Conservation (phyloP, 2,113 vertebrate genomes). For the Emydura subglobosa region DNA sequence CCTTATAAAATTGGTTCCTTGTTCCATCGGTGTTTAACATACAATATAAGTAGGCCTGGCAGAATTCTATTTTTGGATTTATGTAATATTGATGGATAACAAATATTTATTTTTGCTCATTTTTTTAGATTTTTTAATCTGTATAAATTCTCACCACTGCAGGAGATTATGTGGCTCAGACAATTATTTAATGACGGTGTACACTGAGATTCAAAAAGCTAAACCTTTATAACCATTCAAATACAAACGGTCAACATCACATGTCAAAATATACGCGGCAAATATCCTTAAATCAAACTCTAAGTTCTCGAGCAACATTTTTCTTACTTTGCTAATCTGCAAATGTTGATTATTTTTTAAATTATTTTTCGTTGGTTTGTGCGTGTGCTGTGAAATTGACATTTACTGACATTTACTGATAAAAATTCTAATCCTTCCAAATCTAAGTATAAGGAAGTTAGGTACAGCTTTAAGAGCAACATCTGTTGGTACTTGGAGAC, state of each 20-base stretch:
- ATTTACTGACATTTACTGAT: not conserved
- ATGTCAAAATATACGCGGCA: not conserved
- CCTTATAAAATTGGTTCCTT: not conserved
- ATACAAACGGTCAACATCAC: not conserved
- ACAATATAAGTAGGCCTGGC: not conserved
- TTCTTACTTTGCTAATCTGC: not conserved
- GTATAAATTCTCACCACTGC: not conserved
- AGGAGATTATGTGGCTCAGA: not conserved
- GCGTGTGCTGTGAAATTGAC: not conserved
- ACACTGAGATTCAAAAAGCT: not conserved
- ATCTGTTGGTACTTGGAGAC: not conserved
- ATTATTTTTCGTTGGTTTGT: not conserved
- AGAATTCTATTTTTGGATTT: not conserved
- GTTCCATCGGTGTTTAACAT: no score
- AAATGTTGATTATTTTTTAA: not conserved
- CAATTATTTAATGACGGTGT: accelerated
- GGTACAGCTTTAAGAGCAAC: not conserved
- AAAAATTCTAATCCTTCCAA: not conserved
- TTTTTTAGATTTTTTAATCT: not conserved
- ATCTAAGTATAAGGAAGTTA: not conserved
- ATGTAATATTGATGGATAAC: not conserved
- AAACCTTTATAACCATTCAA: not conserved
- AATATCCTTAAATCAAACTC: not conserved
- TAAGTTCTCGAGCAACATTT: not conserved
- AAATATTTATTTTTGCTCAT: not conserved